Percentiles rank a stretch among this genome's conserved stretches.
Conservation (phyloP, 2,888 invertebrate genomes). For the Coleophora flavipennella region DNA sequence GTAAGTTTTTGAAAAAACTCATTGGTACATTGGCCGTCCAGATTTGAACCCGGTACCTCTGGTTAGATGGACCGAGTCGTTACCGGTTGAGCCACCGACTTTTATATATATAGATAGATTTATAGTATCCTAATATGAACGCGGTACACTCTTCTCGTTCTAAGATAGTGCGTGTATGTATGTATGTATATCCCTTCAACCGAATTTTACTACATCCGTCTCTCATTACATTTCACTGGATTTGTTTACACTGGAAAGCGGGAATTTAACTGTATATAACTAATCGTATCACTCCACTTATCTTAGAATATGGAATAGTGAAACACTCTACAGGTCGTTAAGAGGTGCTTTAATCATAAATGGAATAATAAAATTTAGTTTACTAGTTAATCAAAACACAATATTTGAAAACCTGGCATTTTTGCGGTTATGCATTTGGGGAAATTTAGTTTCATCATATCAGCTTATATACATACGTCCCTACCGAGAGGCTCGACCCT, state of each 20-base stretch:
- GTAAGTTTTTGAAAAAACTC: too few relatives aligned
- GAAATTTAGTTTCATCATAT: too few relatives aligned
- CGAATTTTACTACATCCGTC: conserved; percentile 37
- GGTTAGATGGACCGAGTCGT: too few relatives aligned
- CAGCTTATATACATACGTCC: too few relatives aligned
- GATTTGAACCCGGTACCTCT: too few relatives aligned
- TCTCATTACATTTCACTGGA: conserved; percentile 32
- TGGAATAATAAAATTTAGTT: conserved; percentile 16
- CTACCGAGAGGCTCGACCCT: too few relatives aligned
- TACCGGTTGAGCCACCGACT: too few relatives aligned
- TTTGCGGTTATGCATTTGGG: too few relatives aligned
- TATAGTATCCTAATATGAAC: conserved; percentile 1
- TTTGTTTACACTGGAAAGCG: conserved; percentile 18
- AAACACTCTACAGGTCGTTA: conserved; percentile 20
- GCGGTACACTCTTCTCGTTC: neutral
- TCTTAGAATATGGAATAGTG: neutral
- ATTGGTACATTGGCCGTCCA: too few relatives aligned
- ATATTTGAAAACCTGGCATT: too few relatives aligned
- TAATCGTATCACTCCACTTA: neutral
- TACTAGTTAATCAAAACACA: neutral
- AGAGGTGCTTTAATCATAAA: conserved; percentile 33
- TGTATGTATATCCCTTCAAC: conserved; percentile 29
- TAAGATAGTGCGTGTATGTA: neutral
- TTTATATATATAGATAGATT: too few relatives aligned
- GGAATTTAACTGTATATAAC: neutral